A percentile compares a stretch with the other conserved stretches of the same genome.
Evolutionary conservation across 92 coral and sea anemone genomes (phyloP).

Genomic region (Parazoanthus atlanticus): DNA sequence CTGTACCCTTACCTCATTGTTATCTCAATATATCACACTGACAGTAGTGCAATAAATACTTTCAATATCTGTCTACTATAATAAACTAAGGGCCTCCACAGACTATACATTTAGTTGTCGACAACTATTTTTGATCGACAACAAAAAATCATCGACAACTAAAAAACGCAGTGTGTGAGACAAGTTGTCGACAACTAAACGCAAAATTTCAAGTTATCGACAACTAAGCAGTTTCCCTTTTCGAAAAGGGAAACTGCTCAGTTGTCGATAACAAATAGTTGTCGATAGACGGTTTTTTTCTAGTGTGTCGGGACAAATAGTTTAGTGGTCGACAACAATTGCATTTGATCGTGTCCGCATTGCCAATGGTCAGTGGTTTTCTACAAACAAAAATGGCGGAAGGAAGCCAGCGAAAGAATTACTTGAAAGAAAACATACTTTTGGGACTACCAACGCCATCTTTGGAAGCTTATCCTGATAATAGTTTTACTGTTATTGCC

Average conservation of each 20-base stretch:
- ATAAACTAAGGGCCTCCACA: no score
- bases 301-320: conserved; percentile 11
- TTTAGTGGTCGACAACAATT: conserved; percentile 40
- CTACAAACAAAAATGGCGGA: conserved; percentile 29
- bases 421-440: conserved; percentile 18
- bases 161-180: neutral
- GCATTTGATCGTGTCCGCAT: conserved; percentile 32
- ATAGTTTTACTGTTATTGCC: conserved; percentile 23
- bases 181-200: conserved; percentile 8
- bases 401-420: conserved; percentile 4
- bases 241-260: conserved; percentile 16
- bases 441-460: conserved; percentile 22
- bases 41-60: no score
- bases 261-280: conserved; percentile 46
- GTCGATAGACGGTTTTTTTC: conserved; percentile 30
- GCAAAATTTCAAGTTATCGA: no score
- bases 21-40: no score
- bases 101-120: no score
- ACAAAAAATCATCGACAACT: neutral
- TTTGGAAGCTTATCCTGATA: neutral
- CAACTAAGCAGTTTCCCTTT: neutral
- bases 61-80: no score
- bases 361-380: conserved; percentile 42
- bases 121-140: no score
- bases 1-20: no score